phyloP scores from a whole-genome alignment of 2,113 vertebrate species.

The Formicarius rufipectus region DNA sequence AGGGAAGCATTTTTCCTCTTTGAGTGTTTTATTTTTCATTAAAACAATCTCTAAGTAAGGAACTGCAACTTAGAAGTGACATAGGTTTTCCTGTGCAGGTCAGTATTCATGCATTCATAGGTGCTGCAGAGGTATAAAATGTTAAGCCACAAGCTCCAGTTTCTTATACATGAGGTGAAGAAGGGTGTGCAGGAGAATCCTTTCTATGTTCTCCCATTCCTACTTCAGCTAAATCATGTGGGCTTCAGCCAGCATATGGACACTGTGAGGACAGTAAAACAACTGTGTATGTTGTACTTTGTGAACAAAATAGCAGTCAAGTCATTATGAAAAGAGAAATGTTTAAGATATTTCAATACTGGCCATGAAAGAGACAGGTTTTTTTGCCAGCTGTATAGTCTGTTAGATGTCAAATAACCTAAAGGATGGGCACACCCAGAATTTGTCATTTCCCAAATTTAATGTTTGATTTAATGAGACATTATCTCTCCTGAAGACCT shows the following conservation, averaged over 20 bases:
- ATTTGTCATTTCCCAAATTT: neutral
- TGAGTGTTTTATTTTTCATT: neutral
- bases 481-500: neutral
- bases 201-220: neutral
- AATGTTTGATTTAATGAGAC: neutral
- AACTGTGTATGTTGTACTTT: neutral
- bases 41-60: neutral
- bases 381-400: neutral
- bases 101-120: neutral
- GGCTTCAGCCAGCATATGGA: neutral
- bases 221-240: neutral
- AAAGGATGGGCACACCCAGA: neutral
- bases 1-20: neutral
- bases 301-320: neutral
- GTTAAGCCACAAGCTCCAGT: neutral
- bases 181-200: neutral
- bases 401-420: neutral
- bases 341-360: neutral
- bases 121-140: neutral
- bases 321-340: neutral
- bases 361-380: neutral
- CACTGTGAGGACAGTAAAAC: neutral
- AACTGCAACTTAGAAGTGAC: neutral
- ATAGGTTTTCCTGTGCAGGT: neutral
- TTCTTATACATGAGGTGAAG: neutral